Conservation (phyloP, 2,888 invertebrate genomes). For the Biston stratarius region DNA sequence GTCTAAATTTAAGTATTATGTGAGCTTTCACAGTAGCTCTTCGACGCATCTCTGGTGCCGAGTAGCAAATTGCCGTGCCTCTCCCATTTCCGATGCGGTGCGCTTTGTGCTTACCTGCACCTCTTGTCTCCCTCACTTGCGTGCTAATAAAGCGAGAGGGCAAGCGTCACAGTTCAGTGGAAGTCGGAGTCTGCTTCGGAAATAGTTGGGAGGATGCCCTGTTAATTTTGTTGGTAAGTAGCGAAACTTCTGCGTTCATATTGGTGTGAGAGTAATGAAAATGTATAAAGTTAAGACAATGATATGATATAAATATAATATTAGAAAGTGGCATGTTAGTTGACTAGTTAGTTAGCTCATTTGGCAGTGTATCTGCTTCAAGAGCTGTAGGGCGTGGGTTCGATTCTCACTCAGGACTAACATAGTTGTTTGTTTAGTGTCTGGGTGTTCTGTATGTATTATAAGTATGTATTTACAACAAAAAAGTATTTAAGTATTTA, state of each 20-base stretch:
- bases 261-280: neutral
- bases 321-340: too few species aligned
- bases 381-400: too few species aligned
- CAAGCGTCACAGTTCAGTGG: constrained; percentile 23
- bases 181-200: constrained; percentile 32
- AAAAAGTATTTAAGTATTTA: too few species aligned
- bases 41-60: constrained; percentile 40
- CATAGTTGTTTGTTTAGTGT: too few species aligned
- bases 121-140: constrained; percentile 45
- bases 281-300: neutral
- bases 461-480: too few species aligned
- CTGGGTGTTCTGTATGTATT: too few species aligned
- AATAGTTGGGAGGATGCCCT: constrained; percentile 31
- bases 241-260: constrained; percentile 9
- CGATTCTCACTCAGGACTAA: too few species aligned
- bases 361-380: too few species aligned
- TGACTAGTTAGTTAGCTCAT: too few species aligned
- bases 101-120: constrained; percentile 52
- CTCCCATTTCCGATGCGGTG: constrained; percentile 56
- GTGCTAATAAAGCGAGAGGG: constrained; percentile 18
- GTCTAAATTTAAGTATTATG: constrained; percentile 8
- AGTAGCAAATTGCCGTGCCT: constrained; percentile 50
- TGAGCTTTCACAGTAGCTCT: constrained; percentile 38
- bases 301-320: neutral
- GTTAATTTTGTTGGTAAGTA: constrained; percentile 20